Base-by-base conservation (phyloP, 2,888 invertebrate genomes). In the Tethea ocularis region DNA sequence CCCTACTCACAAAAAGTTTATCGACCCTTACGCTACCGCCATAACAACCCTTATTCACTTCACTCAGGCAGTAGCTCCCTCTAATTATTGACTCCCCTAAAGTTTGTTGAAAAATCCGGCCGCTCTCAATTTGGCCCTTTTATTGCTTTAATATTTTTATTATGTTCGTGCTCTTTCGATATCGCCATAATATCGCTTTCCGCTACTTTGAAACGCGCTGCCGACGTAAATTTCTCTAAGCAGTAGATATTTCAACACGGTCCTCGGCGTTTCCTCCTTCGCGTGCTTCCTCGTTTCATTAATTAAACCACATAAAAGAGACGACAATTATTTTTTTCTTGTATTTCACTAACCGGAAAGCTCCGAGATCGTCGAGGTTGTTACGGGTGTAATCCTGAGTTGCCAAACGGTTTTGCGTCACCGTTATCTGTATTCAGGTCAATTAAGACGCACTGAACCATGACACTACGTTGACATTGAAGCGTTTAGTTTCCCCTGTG, bases 31-130 rank as follows among this genome's bases (percentile, higher is more conserved):
- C 79, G 72, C 75, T 78, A 73, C 85, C 78, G 83, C 85, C 78
- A 87, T 87, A 89, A 88, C 89, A 89, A 89, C 92, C 92, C 91
- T 90, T 89, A 88, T 87, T 89, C 87, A 84, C 83, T 88, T 79
- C 84, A 84, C 80, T 87, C 84, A 78, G 80, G 80, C 83, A 79
- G 84, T 88, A 87, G 89, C 89, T 88, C 91, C 91, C 92, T 89
- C 87, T 87, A 91, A 91, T 91, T 91, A 91, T 91, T 87, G 84
- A 87, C 88, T 90, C 91, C 91, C 92, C 91, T 87, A 88, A 89
- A 90, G 82, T 90, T 89, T 83, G 82, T 86, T 83, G 80, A 85
- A 86, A 84, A 86, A 84, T 82, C 76, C 78, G 71, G 78, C 79
- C 80, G 80, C 80, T 86, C 84, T 82, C 82, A 68, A 81, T 83